Evolutionary conservation across 2,888 invertebrate species (phyloP).

Genomic region (Halocaridina rubra): DNA sequence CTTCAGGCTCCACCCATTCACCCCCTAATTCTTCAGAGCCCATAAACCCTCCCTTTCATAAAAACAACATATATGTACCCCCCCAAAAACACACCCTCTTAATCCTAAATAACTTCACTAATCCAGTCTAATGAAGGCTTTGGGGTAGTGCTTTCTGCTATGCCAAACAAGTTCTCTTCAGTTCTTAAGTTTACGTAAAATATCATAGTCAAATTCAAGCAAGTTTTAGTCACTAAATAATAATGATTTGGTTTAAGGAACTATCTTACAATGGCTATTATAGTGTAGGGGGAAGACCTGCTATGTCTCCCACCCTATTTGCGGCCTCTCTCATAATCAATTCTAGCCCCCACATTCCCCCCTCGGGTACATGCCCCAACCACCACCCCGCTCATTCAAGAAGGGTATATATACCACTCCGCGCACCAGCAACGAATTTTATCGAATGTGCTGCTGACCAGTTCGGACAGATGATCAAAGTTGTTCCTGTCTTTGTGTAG

Average conservation of each 20-base stretch:
- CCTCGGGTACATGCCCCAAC: background rate
- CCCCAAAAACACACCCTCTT: background rate
- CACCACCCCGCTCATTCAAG: constrained; percentile 20
- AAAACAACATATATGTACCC: background rate
- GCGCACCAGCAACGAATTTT: constrained; percentile 62
- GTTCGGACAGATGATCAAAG: constrained; percentile 49
- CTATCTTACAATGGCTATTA: too few species aligned
- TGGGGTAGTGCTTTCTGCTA: too few species aligned
- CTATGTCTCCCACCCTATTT: background rate
- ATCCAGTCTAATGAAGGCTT: too few species aligned
- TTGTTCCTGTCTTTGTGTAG: constrained; percentile 36
- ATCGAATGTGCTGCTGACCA: constrained; percentile 59
- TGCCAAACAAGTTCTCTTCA: too few species aligned
- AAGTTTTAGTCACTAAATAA: too few species aligned
- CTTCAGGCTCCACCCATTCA: background rate
- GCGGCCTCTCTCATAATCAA: background rate
- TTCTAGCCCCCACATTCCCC: background rate
- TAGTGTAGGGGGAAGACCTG: background rate
- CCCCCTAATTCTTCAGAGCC: background rate
- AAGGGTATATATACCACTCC: constrained; percentile 60
- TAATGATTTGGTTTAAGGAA: too few species aligned
- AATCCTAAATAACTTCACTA: background rate
- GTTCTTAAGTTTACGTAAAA: too few species aligned
- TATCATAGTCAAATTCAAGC: too few species aligned
- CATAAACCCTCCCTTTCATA: background rate